Base-by-base conservation (phyloP, 2,888 invertebrate species). In the Siphonodentalium dalli region DNA sequence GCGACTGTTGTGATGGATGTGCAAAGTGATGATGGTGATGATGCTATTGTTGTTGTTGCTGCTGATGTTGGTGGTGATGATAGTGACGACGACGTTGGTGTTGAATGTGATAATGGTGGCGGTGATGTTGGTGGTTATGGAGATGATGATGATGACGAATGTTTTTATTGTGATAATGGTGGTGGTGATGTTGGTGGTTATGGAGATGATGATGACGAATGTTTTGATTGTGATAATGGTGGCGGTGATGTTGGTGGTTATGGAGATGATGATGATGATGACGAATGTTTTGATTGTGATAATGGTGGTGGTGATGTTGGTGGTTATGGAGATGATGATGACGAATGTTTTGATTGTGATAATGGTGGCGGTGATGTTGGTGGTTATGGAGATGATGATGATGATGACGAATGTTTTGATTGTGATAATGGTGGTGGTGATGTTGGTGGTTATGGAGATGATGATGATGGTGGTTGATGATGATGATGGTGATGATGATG, bases 391-490 rank as follows among this genome's bases (percentile, higher is more conserved):
- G n/a, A n/a, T n/a, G n/a, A n/a, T n/a, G 37, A 15, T 37, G 37
- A 15, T 37, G 37, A 15, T 37, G 37, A 15, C 18, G 37, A 15
- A n/a, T 9, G n/a, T n/a, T n/a, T n/a, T n/a, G n/a, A n/a, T n/a
- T n/a, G n/a, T n/a, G n/a, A n/a, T n/a, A n/a, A n/a, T n/a, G 37
- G 28, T 23, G 24, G 28, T 44, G 21, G 26, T 20, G 43, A 44
- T 24, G 46, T 44, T 29, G 11, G 26, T n/a, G 39, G 47, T 4
- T 11, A 41, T 6, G 23, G 37, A 24, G 44, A 41, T 26, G 34
- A 20, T 1, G 54, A 44, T 11, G 34, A 38, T 43, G 43, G 31
- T n/a, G 47, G 46, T 41, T 42, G 44, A n/a, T n/a, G n/a, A n/a
- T n/a, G n/a, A n/a, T n/a, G n/a, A n/a, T n/a, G n/a, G n/a, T n/a